Base-by-base conservation (phyloP, 2,113 vertebrate species). In the Galeopterus variegatus region DNA sequence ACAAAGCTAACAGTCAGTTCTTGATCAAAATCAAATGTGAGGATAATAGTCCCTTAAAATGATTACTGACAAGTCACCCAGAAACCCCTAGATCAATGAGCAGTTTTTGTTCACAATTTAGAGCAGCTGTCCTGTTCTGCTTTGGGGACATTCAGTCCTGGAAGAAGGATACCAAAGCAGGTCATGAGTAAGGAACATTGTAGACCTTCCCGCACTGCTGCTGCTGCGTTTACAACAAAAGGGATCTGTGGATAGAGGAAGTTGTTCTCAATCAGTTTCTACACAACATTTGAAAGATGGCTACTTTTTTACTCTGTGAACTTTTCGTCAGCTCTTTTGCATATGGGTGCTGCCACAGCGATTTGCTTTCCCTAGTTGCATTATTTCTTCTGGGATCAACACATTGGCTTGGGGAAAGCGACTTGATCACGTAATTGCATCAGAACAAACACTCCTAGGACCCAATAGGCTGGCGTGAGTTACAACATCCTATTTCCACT, bases 191-290 rank as follows among this genome's bases (percentile, higher is more conserved):
- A 82, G 77, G 64, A 36, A 17, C 23, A 31, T 2, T 56, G 4
- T 36, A 45, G 83, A 88, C 28, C 1, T 28, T 1, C 0, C 1
- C 14, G 2, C 2, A 6, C 65, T 5, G 0, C 33, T 83, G 2
- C 5, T 83, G 6, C 72, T 85, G 41, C 23, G 81, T 88, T 58
- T 65, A 41, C n/a, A 80, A 70, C n/a, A 12, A 15, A 67, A 65
- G 33, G 36, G 3, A 41, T 86, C 67, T 26, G 10, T 56, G 70
- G 45, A 33, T 93, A 2, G 56, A 88, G n/a, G 65, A 65, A 54
- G 9, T 88, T 75, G n/a, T 64, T 64, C 28, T n/a, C 17, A 86
- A 67, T 6, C 14, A 56, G 36, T 87, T 45, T 73, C 50, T 73
- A 31, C 45, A 50, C 23, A 58, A n/a, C 5, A 48, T 60, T 60